Base-by-base conservation (phyloP, 2,888 invertebrate genomes). In the Anorthoa munda region DNA sequence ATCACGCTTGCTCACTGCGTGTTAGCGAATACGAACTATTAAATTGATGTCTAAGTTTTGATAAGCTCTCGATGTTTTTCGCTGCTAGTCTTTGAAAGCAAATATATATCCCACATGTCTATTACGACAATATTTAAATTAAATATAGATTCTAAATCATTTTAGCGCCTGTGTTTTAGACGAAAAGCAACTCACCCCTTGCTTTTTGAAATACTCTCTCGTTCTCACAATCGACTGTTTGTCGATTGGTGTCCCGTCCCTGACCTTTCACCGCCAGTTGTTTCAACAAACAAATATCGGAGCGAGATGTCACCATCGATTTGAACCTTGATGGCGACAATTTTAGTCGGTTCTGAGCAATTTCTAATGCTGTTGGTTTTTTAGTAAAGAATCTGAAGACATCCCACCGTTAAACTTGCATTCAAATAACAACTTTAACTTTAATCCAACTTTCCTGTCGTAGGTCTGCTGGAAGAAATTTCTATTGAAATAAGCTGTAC, bases 181-280 rank as follows among this genome's bases (percentile, higher is more conserved):
- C 12, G 7, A n/a, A 26, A 55, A 21, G 53, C 21, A 17, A 13
- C n/a, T 18, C 50, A 70, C 31, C 56, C 60, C 51, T 39, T 12
- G 50, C 18, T 55, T 26, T 60, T n/a, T 23, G 18, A 26, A 67
- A 31, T 45, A 48, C 26, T 12, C 31, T n/a, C 15, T 55, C 21
- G 15, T 51, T 21, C 60, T 61, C 72, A 72, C 55, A 69, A 74
- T 65, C 51, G 65, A 65, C 39, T 48, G 18, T 53, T 63, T 17
- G 50, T 50, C 50, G 60, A 51, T 58, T 56, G 11, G 31, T 59
- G 21, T 72, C 65, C 79, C 21, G 53, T 58, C 79, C 79, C 21
- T 79, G 79, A 79, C 83, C 72, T 79, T 71, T 83, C 13, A 45
- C 13, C 39, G 18, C 0, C 58, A 72, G 79, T 79, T 79, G 66